phyloP scores from a whole-genome alignment of 2,113 vertebrate genomes.

The Ammodramus savannarum region DNA sequence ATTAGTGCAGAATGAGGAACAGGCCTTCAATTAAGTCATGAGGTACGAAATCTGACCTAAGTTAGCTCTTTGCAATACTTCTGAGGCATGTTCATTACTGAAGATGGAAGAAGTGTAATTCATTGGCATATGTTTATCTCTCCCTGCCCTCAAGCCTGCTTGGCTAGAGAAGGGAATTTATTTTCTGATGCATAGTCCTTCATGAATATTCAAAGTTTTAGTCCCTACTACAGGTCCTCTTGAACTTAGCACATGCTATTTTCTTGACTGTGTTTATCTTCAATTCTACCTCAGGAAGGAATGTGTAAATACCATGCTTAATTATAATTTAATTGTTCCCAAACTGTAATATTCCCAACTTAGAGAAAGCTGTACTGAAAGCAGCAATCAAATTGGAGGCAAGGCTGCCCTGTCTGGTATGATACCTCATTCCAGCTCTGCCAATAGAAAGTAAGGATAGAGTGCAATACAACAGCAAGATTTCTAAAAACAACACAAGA shows the following conservation, averaged over 20 bases:
- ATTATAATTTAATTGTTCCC: neutral
- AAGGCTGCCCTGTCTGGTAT: neutral
- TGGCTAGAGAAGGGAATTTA: neutral
- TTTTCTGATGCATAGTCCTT: neutral
- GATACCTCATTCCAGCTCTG: neutral
- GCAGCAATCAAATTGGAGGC: neutral
- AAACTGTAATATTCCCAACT: neutral
- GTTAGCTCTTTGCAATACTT: neutral
- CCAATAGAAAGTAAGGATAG: neutral
- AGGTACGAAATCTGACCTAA: neutral
- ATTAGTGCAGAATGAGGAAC: neutral
- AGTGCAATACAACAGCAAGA: neutral
- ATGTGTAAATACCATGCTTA: neutral
- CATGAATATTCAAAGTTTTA: neutral
- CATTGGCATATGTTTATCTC: neutral
- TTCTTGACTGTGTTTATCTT: neutral
- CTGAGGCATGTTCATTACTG: neutral
- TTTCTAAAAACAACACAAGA: neutral
- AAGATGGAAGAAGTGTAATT: neutral
- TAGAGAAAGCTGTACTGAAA: neutral
- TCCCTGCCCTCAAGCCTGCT: neutral
- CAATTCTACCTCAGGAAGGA: neutral
- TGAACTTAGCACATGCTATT: neutral
- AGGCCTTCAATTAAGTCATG: constrained; percentile 7
- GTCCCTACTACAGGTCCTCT: neutral